Conservation (phyloP, 35 echinoderm and acorn worm species). For the Ptychodera flava region DNA sequence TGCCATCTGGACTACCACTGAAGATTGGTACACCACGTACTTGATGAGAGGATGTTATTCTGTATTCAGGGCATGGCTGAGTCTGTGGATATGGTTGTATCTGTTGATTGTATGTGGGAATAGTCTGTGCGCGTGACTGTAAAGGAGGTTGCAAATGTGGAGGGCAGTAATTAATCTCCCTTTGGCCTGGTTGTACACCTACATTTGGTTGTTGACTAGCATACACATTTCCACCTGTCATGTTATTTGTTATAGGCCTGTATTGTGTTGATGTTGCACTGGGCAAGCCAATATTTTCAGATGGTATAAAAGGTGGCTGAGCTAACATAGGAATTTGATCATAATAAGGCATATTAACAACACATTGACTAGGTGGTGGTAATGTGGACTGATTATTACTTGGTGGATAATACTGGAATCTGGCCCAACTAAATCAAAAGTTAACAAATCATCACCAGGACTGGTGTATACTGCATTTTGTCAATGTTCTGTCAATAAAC, state of each 20-base stretch:
- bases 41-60: no score
- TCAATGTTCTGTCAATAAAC: not conserved
- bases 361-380: not conserved
- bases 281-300: not conserved
- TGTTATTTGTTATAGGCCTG: not conserved
- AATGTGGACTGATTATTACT: not conserved
- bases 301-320: not conserved
- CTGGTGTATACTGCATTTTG: constrained; percentile 1
- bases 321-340: not conserved
- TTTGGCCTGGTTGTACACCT: no score
- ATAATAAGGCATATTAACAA: not conserved
- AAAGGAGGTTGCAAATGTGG: not conserved
- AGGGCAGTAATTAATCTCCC: not conserved
- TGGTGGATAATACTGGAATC: not conserved
- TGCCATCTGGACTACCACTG: no score
- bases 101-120: not conserved
- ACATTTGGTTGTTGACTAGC: not conserved
- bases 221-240: not conserved
- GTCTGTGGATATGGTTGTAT: no score
- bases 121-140: not conserved
- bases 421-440: not conserved
- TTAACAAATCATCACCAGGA: not conserved
- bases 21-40: no score
- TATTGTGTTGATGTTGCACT: not conserved
- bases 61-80: no score